Percentiles rank a stretch among this genome's conserved stretches.
phyloP scores from a whole-genome alignment of 2,113 vertebrate genomes.

The Chinchilla lanigera region DNA sequence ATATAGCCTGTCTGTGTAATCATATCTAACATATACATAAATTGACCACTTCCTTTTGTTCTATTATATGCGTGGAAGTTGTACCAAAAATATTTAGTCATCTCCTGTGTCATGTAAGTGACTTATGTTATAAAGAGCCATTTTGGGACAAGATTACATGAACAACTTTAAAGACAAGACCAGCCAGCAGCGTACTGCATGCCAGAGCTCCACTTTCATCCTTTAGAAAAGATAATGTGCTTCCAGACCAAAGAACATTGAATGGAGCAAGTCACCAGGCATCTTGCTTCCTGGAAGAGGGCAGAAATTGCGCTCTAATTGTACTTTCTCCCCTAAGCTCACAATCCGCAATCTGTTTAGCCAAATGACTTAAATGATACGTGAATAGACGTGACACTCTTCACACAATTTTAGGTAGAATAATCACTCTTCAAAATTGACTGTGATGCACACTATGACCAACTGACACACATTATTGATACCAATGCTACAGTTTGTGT shows the following conservation, averaged over 20 bases:
- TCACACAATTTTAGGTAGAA: background rate
- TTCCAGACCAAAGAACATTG: fast-evolving
- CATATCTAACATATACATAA: background rate
- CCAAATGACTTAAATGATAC: background rate
- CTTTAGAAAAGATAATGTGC: background rate
- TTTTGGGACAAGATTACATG: background rate
- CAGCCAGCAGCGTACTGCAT: background rate
- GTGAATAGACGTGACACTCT: too few species aligned
- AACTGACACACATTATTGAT: background rate
- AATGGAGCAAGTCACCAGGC: background rate
- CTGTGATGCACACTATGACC: background rate
- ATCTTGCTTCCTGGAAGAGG: background rate
- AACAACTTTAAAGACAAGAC: background rate
- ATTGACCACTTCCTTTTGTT: background rate
- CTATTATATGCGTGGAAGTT: background rate
- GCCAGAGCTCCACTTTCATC: fast-evolving
- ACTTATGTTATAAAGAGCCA: background rate
- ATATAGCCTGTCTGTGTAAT: background rate
- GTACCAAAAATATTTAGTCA: background rate
- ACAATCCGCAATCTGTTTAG: background rate
- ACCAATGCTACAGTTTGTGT: background rate
- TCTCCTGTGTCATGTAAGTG: background rate
- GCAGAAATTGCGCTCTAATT: background rate
- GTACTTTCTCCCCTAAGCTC: background rate
- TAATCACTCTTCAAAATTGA: background rate